Base-by-base conservation (phyloP, 2,113 vertebrate genomes). In the Lontra canadensis region DNA sequence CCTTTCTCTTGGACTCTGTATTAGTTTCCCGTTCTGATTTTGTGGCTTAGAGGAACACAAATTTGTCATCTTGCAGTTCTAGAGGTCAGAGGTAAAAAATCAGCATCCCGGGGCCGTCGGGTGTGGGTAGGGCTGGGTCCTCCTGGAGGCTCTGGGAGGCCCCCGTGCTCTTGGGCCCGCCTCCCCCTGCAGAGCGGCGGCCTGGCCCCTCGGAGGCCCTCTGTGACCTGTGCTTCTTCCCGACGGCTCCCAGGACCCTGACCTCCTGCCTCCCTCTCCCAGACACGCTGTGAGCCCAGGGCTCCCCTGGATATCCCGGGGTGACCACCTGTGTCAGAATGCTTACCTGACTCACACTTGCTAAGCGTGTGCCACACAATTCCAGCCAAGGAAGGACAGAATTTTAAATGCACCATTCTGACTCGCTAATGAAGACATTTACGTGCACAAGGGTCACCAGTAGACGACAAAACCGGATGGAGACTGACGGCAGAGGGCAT, bases 381-480 rank as follows among this genome's bases (percentile, higher is more conserved):
- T 10, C 55, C 7, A 11, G 55, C 31, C 31, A 9, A 11, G 55
- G 21, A 47, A 12, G 0, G 39, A 18, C 0, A 3, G 55, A 5
- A 2, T 55, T 25, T 23, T 26, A 26, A 39, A n/a, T 26, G 52
- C 52, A 26, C 55, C 21, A 3, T 26, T 18, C 6, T n/a, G 21
- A 4, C 18, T 7, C 1, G 2, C 26, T 17, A 23, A 23, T 17
- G 55, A 25, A 74, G 67, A 31, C 20, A 8, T 18, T 21, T 2
- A 4, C 6, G 3, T 8, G 85, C 47, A 17, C 26, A 8, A 12
- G 49, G 67, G 14, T n/a, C 86, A 21, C 7, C 49, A 9, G 18
- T 0, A 39, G 47, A 8, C 1, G n/a, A 31, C 2, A 39, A 7
- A 21, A 7, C 26, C 57, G 13, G 26, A 1, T 0, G 29, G 39